phyloP scores from a whole-genome alignment of 2,888 invertebrate genomes.

The Mermis nigrescens region DNA sequence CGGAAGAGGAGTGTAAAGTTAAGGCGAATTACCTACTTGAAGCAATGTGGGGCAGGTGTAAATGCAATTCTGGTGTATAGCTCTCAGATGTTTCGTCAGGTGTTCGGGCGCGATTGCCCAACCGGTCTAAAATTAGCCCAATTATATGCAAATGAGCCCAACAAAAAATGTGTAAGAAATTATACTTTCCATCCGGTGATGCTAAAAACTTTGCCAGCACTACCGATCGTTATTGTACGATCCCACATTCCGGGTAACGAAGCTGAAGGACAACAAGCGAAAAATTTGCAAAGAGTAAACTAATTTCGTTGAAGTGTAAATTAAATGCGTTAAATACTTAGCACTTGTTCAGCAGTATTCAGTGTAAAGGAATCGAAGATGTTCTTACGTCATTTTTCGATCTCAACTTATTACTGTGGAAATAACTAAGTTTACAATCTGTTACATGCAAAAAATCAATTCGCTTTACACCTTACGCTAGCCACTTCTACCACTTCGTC shows the following conservation, averaged over 20 bases:
- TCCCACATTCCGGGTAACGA: constrained; percentile 93
- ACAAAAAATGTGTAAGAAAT: background rate
- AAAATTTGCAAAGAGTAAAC: background rate
- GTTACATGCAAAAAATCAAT: no score
- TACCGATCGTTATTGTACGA: constrained; percentile 81
- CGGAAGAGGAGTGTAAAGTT: no score
- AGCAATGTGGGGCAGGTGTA: constrained; percentile 75
- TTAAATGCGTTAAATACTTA: no score
- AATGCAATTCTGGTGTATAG: constrained; percentile 76
- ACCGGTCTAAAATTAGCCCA: constrained; percentile 43
- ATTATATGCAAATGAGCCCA: background rate
- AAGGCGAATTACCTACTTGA: constrained; percentile 42
- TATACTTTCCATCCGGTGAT: constrained; percentile 70
- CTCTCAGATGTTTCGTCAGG: constrained; percentile 58
- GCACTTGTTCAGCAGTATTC: no score
- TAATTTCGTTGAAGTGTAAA: no score
- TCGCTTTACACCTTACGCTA: no score
- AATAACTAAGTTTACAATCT: background rate
- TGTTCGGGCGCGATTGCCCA: constrained; percentile 79
- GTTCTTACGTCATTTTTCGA: background rate
- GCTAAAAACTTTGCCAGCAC: constrained; percentile 91
- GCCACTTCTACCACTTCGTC: no score
- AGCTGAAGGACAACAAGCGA: constrained; percentile 45
- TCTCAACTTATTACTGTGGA: background rate
- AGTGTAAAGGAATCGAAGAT: background rate